Evolutionary conservation across 2,113 vertebrate genomes (phyloP), one percentile per base, ranked within the genome.

Genomic region (Chascanopsetta lugubris): DNA sequence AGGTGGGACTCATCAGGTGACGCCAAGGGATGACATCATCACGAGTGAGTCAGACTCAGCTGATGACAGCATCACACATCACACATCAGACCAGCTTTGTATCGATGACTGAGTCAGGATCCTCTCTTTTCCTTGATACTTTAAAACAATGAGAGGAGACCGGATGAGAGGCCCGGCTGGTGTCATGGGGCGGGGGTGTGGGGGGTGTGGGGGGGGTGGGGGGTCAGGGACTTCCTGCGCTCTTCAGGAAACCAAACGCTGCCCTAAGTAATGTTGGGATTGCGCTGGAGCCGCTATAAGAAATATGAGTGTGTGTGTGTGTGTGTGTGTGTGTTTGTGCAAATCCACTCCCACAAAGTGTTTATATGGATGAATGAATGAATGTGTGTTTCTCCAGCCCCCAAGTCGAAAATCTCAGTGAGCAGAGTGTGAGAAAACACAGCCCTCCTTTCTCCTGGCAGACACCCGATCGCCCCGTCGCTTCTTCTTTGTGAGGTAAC

Each of bases 371-470:
- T 10, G 20, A 45, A 46, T 61, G 55, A 15, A 12, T 18, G 38
- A 13, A 20, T 42, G 24, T 5, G 57, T 67, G 71, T 62, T 78
- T 84, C 69, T 71, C 57, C 66, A 70, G 72, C 75, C 87, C 43
- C 47, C 48, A 78, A 75, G 53, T 82, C n/a, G n/a, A 38, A 76
- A 76, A 42, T 56, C 55, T 43, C 29, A 21, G 18, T 63, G 67
- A 56, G 63, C 21, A 29, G 66, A 82, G 85, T 92, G 91, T 92
- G 90, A 88, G 90, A 92, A 93, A 92, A 88, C 63, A 47, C 70
- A 72, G 72, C 57, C 64, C 77, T 63, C 70, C 75, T 88, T 92
- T 92, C 86, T 91, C 56, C 29, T n/a, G 40, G 24, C 60, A 49
- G 90, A 89, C 63, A 93, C 67, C 68, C 38, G 83, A 93, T 92